Percentiles rank a stretch among this genome's conserved stretches.
These are phyloP conservation scores for Maniola jurtina DNA, from an alignment of 1,140 invertebrate genomes.

Conservation along the genomic window DNA sequence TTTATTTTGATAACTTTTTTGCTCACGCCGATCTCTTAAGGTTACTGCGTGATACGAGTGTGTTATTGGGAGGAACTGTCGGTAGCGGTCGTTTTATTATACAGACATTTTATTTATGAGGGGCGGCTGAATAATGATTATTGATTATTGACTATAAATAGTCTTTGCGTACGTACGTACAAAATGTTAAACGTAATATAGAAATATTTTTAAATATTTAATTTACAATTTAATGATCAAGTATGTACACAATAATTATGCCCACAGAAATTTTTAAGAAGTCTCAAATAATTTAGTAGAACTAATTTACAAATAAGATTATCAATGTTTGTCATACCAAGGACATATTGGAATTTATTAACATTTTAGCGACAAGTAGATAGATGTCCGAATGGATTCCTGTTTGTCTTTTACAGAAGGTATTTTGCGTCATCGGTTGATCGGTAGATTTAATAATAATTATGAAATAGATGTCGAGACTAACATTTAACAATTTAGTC, in stretches of 20 bases:
- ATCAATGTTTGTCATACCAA: neutral
- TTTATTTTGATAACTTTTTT: constrained; percentile 27
- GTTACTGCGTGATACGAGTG: constrained; percentile 21
- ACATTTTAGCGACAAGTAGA: neutral
- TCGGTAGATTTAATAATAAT: constrained; percentile 14
- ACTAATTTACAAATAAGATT: neutral
- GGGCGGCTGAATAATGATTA: neutral
- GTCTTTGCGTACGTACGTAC: neutral
- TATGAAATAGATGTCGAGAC: constrained; percentile 46
- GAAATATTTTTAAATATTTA: too few species aligned
- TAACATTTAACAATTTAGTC: constrained; percentile 47
- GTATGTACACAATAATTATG: too few species aligned
- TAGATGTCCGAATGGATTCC: neutral
- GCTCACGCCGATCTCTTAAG: constrained; percentile 25
- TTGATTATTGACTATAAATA: neutral
- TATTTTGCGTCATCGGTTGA: constrained; percentile 1
- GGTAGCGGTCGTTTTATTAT: constrained; percentile 2
- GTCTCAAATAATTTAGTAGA: too few species aligned
- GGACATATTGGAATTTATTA: neutral
- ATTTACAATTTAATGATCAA: too few species aligned
- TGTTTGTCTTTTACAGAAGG: neutral
- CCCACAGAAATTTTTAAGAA: too few species aligned
- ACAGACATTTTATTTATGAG: constrained; percentile 11
- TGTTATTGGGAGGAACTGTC: constrained; percentile 3
- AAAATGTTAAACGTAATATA: neutral